A percentile compares a stretch with the other conserved stretches of the same genome.
Evolutionary conservation across 2,888 invertebrate genomes (phyloP).

Genomic region (Cynaeus angustus): DNA sequence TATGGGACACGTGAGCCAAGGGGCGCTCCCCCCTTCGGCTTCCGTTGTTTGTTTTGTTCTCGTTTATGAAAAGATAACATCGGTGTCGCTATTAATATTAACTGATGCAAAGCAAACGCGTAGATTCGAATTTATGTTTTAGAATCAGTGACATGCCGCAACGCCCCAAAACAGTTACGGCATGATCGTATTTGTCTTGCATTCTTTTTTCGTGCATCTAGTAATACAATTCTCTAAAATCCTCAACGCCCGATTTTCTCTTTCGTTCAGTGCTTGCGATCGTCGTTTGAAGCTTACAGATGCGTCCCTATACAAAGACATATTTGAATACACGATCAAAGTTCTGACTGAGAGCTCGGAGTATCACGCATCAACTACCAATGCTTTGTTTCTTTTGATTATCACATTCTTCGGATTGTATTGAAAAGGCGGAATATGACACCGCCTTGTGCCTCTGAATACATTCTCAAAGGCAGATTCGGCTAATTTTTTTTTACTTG

Average conservation of each 20-base stretch:
- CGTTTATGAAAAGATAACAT: constrained; percentile 59
- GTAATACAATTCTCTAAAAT: constrained; percentile 46
- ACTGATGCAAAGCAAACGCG: constrained; percentile 53
- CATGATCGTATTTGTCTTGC: constrained; percentile 22
- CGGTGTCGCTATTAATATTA: constrained; percentile 57
- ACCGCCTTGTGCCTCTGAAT: constrained; percentile 52
- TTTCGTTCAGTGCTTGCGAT: constrained; percentile 49
- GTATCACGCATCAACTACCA: constrained; percentile 62
- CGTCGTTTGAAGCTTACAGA: constrained; percentile 55
- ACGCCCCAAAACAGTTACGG: constrained; percentile 20
- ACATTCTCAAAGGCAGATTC: constrained; percentile 36
- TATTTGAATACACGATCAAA: constrained; percentile 67
- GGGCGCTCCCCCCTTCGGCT: constrained; percentile 54
- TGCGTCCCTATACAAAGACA: constrained; percentile 64
- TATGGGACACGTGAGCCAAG: constrained; percentile 54
- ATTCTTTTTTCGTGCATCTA: constrained; percentile 40
- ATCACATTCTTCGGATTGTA: constrained; percentile 64
- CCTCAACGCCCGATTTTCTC: constrained; percentile 44
- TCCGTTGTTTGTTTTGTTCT: constrained; percentile 59
- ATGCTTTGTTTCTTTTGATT: constrained; percentile 67
- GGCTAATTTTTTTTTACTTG: constrained; percentile 33
- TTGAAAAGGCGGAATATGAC: constrained; percentile 63
- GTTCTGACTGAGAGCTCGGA: constrained; percentile 57
- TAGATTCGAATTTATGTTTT: constrained; percentile 50
- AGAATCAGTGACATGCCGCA: constrained; percentile 43